Conservation (phyloP, 2,888 invertebrate species). For the Endomychus coccineus region DNA sequence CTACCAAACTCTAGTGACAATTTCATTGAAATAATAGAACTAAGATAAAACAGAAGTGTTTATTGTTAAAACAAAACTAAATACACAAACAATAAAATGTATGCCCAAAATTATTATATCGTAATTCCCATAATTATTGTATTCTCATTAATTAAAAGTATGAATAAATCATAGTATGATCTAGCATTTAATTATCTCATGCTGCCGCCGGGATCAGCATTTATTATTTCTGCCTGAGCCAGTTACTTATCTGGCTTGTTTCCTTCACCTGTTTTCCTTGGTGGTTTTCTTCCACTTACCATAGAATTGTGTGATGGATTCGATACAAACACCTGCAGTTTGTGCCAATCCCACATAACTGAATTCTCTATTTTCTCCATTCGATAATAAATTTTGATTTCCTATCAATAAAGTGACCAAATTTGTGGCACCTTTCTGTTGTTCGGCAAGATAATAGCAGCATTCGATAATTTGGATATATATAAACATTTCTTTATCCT, state of each 20-base stretch:
- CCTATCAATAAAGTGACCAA: constrained; percentile 77
- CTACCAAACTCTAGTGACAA: no score
- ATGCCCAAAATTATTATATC: constrained; percentile 19
- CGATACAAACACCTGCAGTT: constrained; percentile 72
- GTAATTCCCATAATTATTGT: constrained; percentile 1
- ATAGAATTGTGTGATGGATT: constrained; percentile 76
- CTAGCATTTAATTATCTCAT: background rate
- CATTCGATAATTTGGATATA: constrained; percentile 79
- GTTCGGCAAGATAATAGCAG: constrained; percentile 66
- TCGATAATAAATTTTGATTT: constrained; percentile 36
- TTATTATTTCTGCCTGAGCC: background rate
- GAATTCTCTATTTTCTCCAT: constrained; percentile 55
- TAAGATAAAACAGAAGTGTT: constrained; percentile 15
- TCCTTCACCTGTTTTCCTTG: constrained; percentile 55
- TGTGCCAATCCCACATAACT: constrained; percentile 72
- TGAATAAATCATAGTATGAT: background rate
- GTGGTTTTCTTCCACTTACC: constrained; percentile 74
- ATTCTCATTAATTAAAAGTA: background rate
- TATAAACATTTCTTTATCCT: constrained; percentile 64
- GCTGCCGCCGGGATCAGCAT: background rate
- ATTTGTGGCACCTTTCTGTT: constrained; percentile 49
- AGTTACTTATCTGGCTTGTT: background rate
- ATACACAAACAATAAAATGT: constrained; percentile 23
- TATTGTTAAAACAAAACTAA: constrained; percentile 24
- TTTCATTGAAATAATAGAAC: no score